A percentile compares a stretch with the other conserved stretches of the same genome.
Conservation (phyloP, 2,113 vertebrate genomes). For the Mormoops blainvillei region DNA sequence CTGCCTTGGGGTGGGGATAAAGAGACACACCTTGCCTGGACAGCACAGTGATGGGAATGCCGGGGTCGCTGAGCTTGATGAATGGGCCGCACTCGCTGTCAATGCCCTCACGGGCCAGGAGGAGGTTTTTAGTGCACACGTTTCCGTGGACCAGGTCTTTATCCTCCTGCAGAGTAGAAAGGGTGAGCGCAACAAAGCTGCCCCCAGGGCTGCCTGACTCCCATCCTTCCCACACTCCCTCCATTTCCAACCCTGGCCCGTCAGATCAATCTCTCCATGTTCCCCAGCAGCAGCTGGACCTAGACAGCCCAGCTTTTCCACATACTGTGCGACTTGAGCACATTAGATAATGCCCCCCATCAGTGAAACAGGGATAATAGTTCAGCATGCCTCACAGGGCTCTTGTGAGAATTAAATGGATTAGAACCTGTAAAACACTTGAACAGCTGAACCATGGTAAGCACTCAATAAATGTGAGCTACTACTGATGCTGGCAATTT, state of each 20-base stretch:
- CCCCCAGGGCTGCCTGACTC: neutral
- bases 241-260: neutral
- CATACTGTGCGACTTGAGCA: rapidly evolving
- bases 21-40: slow-evolving; percentile 87
- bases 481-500: neutral
- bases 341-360: neutral
- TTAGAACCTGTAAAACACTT: neutral
- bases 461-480: neutral
- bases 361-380: neutral
- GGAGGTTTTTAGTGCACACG: slow-evolving; percentile 96
- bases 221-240: neutral
- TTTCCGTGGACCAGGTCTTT: slow-evolving; percentile 97
- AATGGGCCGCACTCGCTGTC: slow-evolving; percentile 89
- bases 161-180: slow-evolving; percentile 87
- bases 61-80: slow-evolving; percentile 97
- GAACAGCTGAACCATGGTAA: neutral
- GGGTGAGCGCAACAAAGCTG: neutral
- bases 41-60: slow-evolving; percentile 94
- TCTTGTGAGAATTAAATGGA: neutral
- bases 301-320: neutral
- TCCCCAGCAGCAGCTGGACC: neutral
- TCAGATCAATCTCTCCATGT: neutral
- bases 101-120: slow-evolving; percentile 92
- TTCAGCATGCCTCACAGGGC: neutral
- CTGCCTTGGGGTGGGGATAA: rapidly evolving